These are phyloP conservation scores for Drosophila prostipennis DNA, from an alignment of 2,888 invertebrate genomes.

Conservation along the genomic window DNA sequence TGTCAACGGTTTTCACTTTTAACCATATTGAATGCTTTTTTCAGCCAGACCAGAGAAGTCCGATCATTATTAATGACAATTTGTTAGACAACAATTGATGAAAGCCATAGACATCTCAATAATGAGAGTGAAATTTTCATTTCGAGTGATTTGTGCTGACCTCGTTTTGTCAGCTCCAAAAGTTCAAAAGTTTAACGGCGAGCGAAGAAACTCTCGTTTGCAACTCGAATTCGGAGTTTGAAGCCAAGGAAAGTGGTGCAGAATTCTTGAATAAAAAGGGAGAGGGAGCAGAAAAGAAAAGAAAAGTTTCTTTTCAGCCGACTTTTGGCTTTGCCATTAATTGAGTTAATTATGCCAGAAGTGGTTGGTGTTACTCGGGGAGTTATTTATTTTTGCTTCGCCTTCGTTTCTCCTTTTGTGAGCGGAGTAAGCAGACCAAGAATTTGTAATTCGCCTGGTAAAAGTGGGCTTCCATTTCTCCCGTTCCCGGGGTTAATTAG, in stretches of 20 bases:
- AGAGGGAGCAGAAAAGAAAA: slow-evolving; percentile 18
- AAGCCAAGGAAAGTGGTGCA: slow-evolving; percentile 32
- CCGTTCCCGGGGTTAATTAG: slow-evolving; percentile 21
- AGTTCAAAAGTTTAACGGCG: slow-evolving; percentile 36
- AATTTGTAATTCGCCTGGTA: slow-evolving; percentile 24
- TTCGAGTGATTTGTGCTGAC: slow-evolving; percentile 38
- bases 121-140: slow-evolving; percentile 60
- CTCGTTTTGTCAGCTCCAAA: slow-evolving; percentile 28
- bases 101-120: slow-evolving; percentile 35
- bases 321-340: slow-evolving; percentile 24
- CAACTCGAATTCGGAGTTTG: slow-evolving; percentile 9
- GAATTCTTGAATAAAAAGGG: slow-evolving; percentile 29
- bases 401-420: neutral
- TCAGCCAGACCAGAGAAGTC: slow-evolving; percentile 1
- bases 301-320: slow-evolving; percentile 33
- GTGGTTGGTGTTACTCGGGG: slow-evolving; percentile 16
- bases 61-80: slow-evolving; percentile 49
- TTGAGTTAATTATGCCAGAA: slow-evolving; percentile 49
- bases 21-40: slow-evolving; percentile 41
- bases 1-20: slow-evolving; percentile 76
- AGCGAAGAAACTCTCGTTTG: slow-evolving; percentile 10
- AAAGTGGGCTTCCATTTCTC: slow-evolving; percentile 20
- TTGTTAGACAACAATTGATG: slow-evolving; percentile 57
- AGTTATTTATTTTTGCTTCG: slow-evolving; percentile 20
- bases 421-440: slow-evolving; percentile 31